Base-by-base conservation (phyloP, 2,797 vertebrate genomes). In the Melanitta fusca region DNA sequence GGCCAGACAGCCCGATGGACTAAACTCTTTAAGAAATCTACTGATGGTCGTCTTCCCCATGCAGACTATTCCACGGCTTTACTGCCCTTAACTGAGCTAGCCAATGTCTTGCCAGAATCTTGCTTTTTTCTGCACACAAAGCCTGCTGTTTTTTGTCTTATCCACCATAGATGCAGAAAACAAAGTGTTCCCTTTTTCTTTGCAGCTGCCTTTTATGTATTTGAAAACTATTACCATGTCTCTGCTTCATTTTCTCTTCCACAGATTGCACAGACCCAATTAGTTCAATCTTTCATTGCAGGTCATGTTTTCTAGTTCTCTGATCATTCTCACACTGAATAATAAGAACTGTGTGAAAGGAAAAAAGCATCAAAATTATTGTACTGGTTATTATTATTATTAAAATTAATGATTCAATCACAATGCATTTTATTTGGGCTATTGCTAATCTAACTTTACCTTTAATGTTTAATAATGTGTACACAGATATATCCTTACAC, bases 401-500 rank as follows among this genome's bases (percentile, higher is more conserved):
- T 96, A 85, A 87, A 94, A 95, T 92, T 95, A 95, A 87, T 95
- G 83, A 89, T 87, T 94, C 84, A 92, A 91, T 83, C 74, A 90
- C 57, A 88, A 72, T 39, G 12, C 25, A 83, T 91, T 93, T 94
- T 81, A 84, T 90, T 93, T 89, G 64, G 27, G 49, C 79, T 95
- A 80, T 87, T 94, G 47, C 39, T 89, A 82, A 74, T 85, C 60
- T 90, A 85, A 71, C 47, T 86, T 94, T 70, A 87, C 68, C 68
- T 95, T 93, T 94, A 89, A 82, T 75, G 71, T 53, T 82, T 94
- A 92, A 89, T 82, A 92, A 91, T 0, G 2, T 91, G 64, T 71
- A 77, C 53, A 77, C 25, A 80, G 69, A 36, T 93, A 80, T 41
- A 92, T 81, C 36, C 71, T 36, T 78, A 43, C 2, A 13, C 56